Conservation (phyloP, 2,113 vertebrate species). For the Orcinus orca region DNA sequence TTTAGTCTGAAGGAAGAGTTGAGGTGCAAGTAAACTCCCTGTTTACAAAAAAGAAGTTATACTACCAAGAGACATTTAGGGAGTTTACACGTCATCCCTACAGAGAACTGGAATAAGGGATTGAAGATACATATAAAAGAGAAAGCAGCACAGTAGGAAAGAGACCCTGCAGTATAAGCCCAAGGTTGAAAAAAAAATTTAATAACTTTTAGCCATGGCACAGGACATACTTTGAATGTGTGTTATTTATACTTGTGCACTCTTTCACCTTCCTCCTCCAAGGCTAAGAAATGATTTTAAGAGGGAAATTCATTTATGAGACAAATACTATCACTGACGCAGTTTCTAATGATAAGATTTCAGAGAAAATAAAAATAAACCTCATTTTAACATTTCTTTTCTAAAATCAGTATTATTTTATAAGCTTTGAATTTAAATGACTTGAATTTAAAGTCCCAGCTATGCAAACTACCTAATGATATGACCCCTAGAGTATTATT, state of each 20-base stretch:
- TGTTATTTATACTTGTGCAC: background rate
- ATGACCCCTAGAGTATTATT: background rate
- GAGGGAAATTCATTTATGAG: background rate
- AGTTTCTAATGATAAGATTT: conserved; percentile 19
- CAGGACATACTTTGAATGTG: background rate
- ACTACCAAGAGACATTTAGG: background rate
- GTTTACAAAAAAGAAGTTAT: background rate
- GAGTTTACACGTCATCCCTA: background rate
- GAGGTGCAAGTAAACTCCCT: background rate
- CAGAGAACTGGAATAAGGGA: background rate
- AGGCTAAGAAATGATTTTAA: background rate
- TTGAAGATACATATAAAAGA: background rate
- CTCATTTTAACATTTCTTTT: background rate
- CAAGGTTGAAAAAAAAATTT: background rate
- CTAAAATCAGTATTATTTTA: background rate
- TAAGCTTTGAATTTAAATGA: conserved; percentile 27
- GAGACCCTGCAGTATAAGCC: background rate
- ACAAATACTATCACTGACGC: background rate
- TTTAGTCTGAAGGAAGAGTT: background rate
- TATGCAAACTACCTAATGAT: background rate
- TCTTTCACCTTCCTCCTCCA: background rate
- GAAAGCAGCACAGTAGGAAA: background rate
- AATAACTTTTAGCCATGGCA: background rate
- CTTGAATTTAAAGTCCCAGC: background rate
- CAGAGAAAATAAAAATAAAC: conserved; percentile 12